Base-by-base conservation (phyloP, 2,888 invertebrate species). In the Spisula subtruncata region DNA sequence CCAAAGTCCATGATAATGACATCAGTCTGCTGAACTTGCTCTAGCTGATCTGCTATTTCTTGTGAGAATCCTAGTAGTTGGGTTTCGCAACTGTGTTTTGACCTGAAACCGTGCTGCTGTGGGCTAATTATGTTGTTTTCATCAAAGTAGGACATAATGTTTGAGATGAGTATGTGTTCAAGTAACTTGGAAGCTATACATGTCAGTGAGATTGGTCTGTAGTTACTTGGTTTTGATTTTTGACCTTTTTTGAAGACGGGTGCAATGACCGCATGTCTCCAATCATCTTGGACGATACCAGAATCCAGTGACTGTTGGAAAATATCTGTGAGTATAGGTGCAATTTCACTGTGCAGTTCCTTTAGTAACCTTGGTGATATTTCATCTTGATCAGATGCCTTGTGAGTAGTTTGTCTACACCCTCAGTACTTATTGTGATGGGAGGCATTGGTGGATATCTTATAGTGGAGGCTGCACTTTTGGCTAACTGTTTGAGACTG, bases 181-280 rank as follows among this genome's bases (percentile, higher is more conserved):
- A 88, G 71, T 46, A 91, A 18, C 66, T 91, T 88, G n/a, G 86
- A 85, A 10, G 85, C 82, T 29, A 88, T 89, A 32, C 87, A 92
- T 14, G 56, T 82, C 0, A 82, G 10, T 1, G 82, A 56, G 4
- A 82, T 82, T 14, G 89, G 92, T 56, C 88, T 75, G 79, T 89
- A 89, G 51, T 85, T 91, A 25, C 83, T 88, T 8, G 91, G 66
- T 51, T 90, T 88, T 10, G 48, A 75, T 54, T 82, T 89, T 16
- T 20, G 86, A 20, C 87, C 90, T 66, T 91, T 90, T 54, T 88
- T 91, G 25, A 80, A 86, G 0, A 88, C 86, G 20, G 86, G 82
- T 20, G 82, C 56, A 32, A 85, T 71, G 18, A 56, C 54, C 18
- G 82, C 83, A 6, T 56, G 18, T 79, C 66, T 88, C 91, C 89